Base-by-base conservation (phyloP, 2,888 invertebrate genomes). In the Tryphoninae sp. region DNA sequence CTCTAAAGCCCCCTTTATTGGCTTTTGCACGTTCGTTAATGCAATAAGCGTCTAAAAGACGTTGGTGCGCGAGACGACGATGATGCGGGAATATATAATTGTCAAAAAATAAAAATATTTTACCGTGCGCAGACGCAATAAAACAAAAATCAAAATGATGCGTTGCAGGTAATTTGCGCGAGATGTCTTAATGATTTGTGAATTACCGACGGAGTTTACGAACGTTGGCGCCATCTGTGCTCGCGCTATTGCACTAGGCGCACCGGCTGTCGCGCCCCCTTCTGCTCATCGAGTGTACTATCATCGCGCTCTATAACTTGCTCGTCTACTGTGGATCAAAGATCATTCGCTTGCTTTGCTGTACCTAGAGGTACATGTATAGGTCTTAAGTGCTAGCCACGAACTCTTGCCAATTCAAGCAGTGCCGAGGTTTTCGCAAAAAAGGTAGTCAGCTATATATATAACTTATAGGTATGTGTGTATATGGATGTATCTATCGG, bases 391-490 rank as follows among this genome's bases (percentile, higher is more conserved):
- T 33, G 6, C 33, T 33, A 33, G 33, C 33, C 33, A 33, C 33
- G 33, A 76, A 58, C 67, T 68, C 59, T 67, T 59, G 69, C 19
- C 69, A 61, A 79, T 82, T 75, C 61, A 61, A 69, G 73, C 82
- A 72, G 68, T 62, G 58, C 49, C 69, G 76, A 80, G 79, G 76
- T 64, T 82, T 79, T 76, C 72, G n/a, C 71, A 53, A 55, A 71
- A 64, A 67, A 61, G 71, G 33, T 51, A 49, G 22, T 0, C 13
- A 2, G 45, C 11, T 45, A 13, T 49, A 49, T 53, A 53, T 53
- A 7, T 53, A 53, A 49, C 11, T 26, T n/a, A 16, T 19, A 19
- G 7, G 6, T 4, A 13, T 16, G 49, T 61, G 19, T 49, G 49
- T 49, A 49, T 22, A n/a, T 22, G 26, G 13, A 61, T 16, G 65